Base-by-base conservation (phyloP, 2,797 vertebrate species). In the Paramormyrops hopkinsi region DNA sequence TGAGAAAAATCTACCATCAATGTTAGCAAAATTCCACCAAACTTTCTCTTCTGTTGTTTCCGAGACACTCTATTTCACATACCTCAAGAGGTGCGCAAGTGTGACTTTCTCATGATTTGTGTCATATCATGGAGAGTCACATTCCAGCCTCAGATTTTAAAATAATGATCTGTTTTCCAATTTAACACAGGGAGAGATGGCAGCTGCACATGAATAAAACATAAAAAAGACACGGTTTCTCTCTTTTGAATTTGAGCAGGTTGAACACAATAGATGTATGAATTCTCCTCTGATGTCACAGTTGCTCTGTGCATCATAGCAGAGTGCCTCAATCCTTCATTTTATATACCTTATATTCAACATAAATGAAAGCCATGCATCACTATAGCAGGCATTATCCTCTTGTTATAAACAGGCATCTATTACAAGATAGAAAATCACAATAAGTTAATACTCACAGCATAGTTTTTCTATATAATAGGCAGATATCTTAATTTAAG, bases 91-190 rank as follows among this genome's bases (percentile, higher is more conserved):
- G 69, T 51, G 44, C 22, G 29, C 44, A 11, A 83, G 33, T 54
- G 53, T 59, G 89, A 83, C 56, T 88, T 62, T 90, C 86, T 82
- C 41, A 37, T 90, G 86, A 88, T 82, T 86, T 82, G 69, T 88
- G 89, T 88, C 86, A 87, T 53, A 54, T 87, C 85, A 50, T n/a
- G 33, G 51, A 89, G 82, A 86, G 69, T 8, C 53, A 87, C 85
- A 33, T 56, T 87, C 51, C 25, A 33, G 50, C 85, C 85, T 56
- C 85, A 56, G 50, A 83, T 89, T 89, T 73, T 89, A 83, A 89
- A 89, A 89, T 89, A 89, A 89, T 89, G 88, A 89, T 89, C 73
- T 89, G 88, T 89, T 83, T 89, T 48, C 73, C 53, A 59, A 89
- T 83, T 83, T 56, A 82, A 83, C 53, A 84, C 88, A 84, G 88